Evolutionary conservation across 2,797 vertebrate species (phyloP).

Genomic region (Sebastes taczanowskii): DNA sequence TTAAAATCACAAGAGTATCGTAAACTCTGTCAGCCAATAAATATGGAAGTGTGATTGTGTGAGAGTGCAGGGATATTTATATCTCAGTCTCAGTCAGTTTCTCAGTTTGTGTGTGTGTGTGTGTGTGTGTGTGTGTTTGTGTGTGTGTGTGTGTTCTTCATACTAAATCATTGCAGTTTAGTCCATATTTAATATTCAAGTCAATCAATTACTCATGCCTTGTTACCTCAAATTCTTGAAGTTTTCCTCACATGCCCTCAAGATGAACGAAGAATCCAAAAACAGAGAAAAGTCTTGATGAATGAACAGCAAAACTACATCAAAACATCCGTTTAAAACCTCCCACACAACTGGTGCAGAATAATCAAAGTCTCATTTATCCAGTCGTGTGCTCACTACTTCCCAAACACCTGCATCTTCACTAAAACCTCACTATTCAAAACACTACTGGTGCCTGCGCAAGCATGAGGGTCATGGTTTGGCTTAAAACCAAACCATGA

Average conservation of each 20-base stretch:
- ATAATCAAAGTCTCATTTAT: not conserved
- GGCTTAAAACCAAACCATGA: too few species aligned
- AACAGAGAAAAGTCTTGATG: not conserved
- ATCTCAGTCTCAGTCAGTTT: not conserved
- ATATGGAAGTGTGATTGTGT: not conserved
- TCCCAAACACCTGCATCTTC: not conserved
- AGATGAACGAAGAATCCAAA: not conserved
- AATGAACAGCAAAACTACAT: not conserved
- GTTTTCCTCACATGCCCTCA: not conserved
- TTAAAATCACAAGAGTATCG: conserved; percentile 18
- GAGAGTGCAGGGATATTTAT: not conserved
- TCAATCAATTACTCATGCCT: not conserved
- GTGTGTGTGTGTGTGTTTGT: not conserved
- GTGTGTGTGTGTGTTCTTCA: not conserved
- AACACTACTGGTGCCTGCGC: not conserved
- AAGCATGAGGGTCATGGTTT: too few species aligned
- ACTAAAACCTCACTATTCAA: not conserved
- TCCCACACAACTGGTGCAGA: not conserved
- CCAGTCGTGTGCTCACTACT: not conserved
- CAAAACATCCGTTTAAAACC: not conserved
- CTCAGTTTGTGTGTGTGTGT: not conserved
- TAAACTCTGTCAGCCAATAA: conserved; percentile 10
- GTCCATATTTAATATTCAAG: not conserved
- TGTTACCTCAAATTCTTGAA: not conserved
- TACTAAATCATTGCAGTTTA: not conserved